Evolutionary conservation across 2,113 vertebrate genomes (phyloP).

Genomic region (Parotia lawesii): DNA sequence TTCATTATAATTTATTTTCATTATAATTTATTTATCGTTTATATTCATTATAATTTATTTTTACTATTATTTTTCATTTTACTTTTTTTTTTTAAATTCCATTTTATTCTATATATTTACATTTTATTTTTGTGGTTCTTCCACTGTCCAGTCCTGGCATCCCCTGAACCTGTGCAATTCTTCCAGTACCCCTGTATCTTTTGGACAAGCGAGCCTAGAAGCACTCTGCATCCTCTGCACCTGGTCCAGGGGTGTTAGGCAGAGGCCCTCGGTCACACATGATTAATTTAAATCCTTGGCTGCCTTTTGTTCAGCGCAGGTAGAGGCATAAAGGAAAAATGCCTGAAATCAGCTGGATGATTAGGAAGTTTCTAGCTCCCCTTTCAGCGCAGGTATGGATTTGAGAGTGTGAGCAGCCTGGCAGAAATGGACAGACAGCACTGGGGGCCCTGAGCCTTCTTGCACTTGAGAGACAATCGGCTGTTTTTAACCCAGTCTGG

Average conservation of each 20-base stretch:
- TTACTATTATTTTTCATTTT: neutral
- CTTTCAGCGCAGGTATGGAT: neutral
- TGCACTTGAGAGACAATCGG: neutral
- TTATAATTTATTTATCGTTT: fast-evolving
- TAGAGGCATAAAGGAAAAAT: neutral
- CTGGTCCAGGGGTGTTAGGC: neutral
- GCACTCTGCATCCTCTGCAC: neutral
- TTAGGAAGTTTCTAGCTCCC: neutral
- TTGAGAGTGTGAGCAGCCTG: neutral
- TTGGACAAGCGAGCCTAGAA: neutral
- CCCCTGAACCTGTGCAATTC: neutral
- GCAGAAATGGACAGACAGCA: neutral
- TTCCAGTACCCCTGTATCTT: neutral
- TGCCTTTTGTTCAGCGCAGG: neutral
- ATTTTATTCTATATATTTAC: neutral
- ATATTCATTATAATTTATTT: fast-evolving
- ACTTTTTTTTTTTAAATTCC: too few relatives aligned
- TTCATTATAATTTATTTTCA: neutral
- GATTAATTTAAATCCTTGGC: neutral
- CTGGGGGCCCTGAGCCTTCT: neutral
- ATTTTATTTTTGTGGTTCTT: neutral
- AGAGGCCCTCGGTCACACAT: fast-evolving
- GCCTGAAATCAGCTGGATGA: neutral
- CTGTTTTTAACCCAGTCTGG: neutral
- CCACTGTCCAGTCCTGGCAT: neutral